Percentiles rank a stretch among this genome's conserved stretches.
Evolutionary conservation across 2,113 vertebrate genomes (phyloP).

Genomic region (Paraplagusia blochii): DNA sequence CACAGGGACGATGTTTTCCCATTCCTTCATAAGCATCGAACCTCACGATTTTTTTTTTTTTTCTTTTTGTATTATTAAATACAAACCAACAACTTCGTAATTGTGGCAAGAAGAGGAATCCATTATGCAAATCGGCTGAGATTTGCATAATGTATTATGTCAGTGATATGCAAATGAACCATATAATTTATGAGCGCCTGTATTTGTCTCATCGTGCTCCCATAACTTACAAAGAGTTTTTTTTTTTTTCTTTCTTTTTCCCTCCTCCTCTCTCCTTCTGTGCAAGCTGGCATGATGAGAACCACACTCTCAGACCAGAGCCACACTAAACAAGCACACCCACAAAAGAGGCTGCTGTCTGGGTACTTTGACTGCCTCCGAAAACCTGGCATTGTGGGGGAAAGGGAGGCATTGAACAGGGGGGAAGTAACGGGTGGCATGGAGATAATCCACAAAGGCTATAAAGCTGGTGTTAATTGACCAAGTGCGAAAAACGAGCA

Average conservation of each 20-base stretch:
- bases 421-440: conserved; percentile 32
- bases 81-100: conserved; percentile 83
- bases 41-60: conserved; percentile 45
- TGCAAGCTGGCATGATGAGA: conserved; percentile 67
- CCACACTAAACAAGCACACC: conserved; percentile 63
- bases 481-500: conserved; percentile 66
- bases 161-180: conserved; percentile 92
- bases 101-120: conserved; percentile 90
- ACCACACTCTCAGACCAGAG: conserved; percentile 57
- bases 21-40: conserved; percentile 17
- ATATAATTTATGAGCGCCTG: conserved; percentile 96
- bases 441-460: conserved; percentile 61
- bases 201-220: conserved; percentile 89
- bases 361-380: conserved; percentile 63
- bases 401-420: conserved; percentile 56
- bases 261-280: conserved; percentile 58
- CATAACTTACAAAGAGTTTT: conserved; percentile 88
- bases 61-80: conserved; percentile 72
- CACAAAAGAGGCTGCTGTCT: conserved; percentile 61
- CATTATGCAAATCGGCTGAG: conserved; percentile 90
- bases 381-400: conserved; percentile 65
- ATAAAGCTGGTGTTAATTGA: conserved; percentile 66
- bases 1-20: conserved; percentile 33
- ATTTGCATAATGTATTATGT: conserved; percentile 98
- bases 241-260: conserved; percentile 20